These are phyloP conservation scores for Lasioglossum pauxillum DNA, from an alignment of 2,888 invertebrate species.

Conservation along the genomic window DNA sequence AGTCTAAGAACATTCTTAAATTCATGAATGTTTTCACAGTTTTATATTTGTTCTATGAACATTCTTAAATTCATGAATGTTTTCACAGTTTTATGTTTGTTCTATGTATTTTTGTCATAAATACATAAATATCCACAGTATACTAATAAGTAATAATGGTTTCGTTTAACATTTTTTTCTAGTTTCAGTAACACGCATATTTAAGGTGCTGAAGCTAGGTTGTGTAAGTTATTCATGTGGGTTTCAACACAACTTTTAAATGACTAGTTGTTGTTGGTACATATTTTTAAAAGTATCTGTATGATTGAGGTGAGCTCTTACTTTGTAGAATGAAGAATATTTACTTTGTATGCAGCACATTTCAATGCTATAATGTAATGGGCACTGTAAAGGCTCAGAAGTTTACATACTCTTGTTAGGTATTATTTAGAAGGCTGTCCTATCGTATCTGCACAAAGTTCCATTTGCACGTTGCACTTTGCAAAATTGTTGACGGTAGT, in stretches of 20 bases:
- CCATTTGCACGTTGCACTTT: slow-evolving; percentile 33
- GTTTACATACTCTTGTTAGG: background rate
- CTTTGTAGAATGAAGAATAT: background rate
- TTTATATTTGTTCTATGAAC: too few species aligned
- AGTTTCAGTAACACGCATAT: background rate
- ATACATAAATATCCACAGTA: too few species aligned
- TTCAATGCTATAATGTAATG: background rate
- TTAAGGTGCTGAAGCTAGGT: background rate
- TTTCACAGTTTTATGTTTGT: too few species aligned
- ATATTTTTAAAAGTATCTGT: background rate
- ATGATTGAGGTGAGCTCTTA: background rate
- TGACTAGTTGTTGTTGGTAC: background rate
- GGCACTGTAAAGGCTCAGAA: background rate
- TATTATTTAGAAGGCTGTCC: background rate
- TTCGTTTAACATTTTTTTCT: background rate
- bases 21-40: too few species aligned
- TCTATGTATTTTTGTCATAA: too few species aligned
- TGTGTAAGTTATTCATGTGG: background rate
- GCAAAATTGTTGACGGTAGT: slow-evolving; percentile 44
- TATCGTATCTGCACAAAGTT: slow-evolving; percentile 20
- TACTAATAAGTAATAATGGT: too few species aligned
- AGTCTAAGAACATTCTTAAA: too few species aligned
- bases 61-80: too few species aligned
- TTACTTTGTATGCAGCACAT: background rate
- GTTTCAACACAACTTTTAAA: background rate